Base-by-base conservation (phyloP, 2,797 vertebrate genomes). In the Diglossa cyanea region DNA sequence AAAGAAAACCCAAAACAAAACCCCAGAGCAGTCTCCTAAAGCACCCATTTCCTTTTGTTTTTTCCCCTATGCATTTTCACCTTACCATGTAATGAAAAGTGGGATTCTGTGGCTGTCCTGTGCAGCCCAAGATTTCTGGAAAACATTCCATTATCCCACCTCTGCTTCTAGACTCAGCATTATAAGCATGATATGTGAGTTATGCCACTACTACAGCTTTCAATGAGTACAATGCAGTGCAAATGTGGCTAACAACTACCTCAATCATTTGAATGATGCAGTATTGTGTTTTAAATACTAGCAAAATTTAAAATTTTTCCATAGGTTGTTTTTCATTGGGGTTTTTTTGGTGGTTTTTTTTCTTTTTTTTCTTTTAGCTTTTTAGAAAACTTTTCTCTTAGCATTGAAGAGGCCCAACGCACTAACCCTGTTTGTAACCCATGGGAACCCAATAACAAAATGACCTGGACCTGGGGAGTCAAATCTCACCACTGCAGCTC, bases 1-100 rank as follows among this genome's bases (percentile, higher is more conserved):
- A 90, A 86, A 90, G 25, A 78, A 79, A 92, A 63, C 3, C 42
- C 44, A 62, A 90, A 86, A 90, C 23, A 78, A 76, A 92, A 63
- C 3, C 42, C 44, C 33, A 31, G 40, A 35, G 57, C 30, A 83
- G 61, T 72, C 13, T 12, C n/a, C 17, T 14, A 24, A 39, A 78
- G 26, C 66, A 67, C 11, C 17, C 3, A n/a, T 66, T 93, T 87
- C 39, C 55, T 72, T 55, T 63, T 8, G 2, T 17, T 44, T 76
- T 87, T 13, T 16, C 11, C n/a, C 25, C 35, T 31, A 71, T 88
- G 51, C 28, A 19, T 76, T 75, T 86, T 57, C 61, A 35, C 35
- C 77, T 74, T 55, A 51, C 5, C 47, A 79, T 44, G 42, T 54
- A 35, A 85, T 74, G 40, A 89, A 72, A 20, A 44, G 42, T 44